Conservation (phyloP, 2,113 vertebrate genomes). For the Syngnathoides biaculeatus region DNA sequence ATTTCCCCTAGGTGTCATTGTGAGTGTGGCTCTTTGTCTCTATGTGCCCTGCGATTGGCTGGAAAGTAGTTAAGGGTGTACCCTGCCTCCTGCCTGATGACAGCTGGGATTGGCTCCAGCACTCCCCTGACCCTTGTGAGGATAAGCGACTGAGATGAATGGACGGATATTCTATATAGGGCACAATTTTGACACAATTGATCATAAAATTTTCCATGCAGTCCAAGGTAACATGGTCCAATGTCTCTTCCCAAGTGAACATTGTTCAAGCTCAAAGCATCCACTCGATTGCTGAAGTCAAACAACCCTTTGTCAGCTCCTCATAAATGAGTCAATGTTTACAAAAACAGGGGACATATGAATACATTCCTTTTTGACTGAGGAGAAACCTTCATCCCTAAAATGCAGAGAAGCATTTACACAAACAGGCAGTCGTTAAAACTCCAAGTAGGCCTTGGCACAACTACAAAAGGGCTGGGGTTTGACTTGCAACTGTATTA, state of each 20-base stretch:
- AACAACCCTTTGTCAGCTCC: neutral
- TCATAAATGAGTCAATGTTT: no score
- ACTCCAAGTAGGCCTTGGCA: neutral
- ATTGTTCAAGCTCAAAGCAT: neutral
- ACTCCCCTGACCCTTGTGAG: no score
- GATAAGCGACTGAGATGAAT: no score
- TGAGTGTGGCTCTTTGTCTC: no score
- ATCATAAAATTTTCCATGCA: neutral
- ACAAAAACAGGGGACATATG: neutral
- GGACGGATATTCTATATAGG: neutral
- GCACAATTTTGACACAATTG: no score
- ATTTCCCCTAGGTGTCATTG: no score
- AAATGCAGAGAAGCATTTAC: neutral
- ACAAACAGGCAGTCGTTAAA: neutral
- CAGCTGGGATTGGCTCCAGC: no score
- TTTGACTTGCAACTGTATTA: slow-evolving; percentile 3
- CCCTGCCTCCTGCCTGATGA: no score
- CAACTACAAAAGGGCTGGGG: slow-evolving; percentile 3
- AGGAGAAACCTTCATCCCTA: neutral
- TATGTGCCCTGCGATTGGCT: no score
- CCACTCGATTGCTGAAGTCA: neutral
- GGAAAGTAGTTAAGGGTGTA: no score
- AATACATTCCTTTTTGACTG: neutral
- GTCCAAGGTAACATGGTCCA: neutral
- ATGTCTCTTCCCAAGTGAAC: neutral